These are phyloP conservation scores for Drosophila subobscura DNA, from an alignment of 1,140 invertebrate species.

Conservation along the genomic window DNA sequence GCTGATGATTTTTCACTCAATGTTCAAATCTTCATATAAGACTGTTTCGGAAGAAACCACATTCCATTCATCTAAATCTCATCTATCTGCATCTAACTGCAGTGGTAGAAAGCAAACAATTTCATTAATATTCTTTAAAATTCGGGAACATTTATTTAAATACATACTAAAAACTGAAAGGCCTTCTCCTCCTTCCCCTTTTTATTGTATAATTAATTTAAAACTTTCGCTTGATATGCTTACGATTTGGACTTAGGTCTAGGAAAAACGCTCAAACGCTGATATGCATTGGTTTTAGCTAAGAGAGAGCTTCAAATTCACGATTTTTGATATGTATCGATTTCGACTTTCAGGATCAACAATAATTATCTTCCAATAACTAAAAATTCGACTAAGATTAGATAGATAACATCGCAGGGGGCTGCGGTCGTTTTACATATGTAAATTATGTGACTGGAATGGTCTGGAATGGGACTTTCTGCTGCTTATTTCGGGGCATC, in stretches of 20 bases:
- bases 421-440: conserved; percentile 51
- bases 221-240: conserved; percentile 32
- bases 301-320: conserved; percentile 32
- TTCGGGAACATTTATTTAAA: conserved; percentile 54
- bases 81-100: no score
- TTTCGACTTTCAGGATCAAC: conserved; percentile 46
- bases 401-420: conserved; percentile 42
- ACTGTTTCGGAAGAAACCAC: no score
- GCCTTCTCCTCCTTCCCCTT: conserved; percentile 11
- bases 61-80: no score
- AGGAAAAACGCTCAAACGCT: no score
- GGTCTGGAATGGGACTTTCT: background rate
- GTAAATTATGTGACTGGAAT: conserved; percentile 2
- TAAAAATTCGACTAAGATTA: conserved; percentile 8
- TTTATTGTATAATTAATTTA: conserved; percentile 24
- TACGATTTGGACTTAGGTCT: conserved; percentile 20
- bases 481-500: conserved; percentile 20
- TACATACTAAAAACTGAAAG: conserved; percentile 22
- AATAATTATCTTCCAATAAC: conserved; percentile 34
- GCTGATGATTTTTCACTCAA: no score
- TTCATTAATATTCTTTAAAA: conserved; percentile 3
- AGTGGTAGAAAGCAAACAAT: no score
- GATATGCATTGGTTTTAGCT: background rate
- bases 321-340: conserved; percentile 43
- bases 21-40: no score